Conservation (phyloP, 2,888 invertebrate species). For the Bimastos eiseni region DNA sequence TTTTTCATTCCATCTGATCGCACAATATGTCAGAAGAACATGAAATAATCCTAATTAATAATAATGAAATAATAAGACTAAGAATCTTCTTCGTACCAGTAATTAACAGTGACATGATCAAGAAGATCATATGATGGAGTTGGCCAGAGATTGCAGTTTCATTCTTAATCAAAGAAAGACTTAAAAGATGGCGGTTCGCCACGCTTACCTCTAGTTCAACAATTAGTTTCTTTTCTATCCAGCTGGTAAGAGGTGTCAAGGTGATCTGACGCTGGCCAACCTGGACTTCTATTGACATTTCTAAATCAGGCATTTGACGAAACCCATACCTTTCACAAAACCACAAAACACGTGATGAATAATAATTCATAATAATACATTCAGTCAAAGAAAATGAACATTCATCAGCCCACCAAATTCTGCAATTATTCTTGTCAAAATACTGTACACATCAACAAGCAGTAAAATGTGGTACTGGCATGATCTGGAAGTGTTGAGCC, state of each 20-base stretch:
- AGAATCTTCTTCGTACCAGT: no score
- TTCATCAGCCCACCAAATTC: no score
- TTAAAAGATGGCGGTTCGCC: neutral
- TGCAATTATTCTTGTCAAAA: neutral
- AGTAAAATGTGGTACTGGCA: neutral
- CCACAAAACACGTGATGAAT: neutral
- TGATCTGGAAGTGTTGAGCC: neutral
- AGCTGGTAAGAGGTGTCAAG: neutral
- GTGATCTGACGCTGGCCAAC: conserved; percentile 5
- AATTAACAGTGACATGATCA: no score
- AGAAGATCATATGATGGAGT: no score
- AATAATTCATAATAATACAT: neutral
- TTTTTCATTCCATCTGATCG: no score
- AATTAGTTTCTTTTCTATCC: neutral
- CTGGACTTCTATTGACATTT: neutral
- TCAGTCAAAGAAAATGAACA: neutral
- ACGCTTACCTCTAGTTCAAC: neutral
- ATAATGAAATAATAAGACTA: no score
- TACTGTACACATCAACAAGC: neutral
- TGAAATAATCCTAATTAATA: no score
- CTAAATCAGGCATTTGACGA: neutral
- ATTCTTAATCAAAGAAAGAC: no score
- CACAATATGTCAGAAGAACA: no score
- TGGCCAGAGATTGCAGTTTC: no score
- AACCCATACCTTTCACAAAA: neutral